Base-by-base conservation (phyloP, 2,797 vertebrate species). In the Nannoperca australis region DNA sequence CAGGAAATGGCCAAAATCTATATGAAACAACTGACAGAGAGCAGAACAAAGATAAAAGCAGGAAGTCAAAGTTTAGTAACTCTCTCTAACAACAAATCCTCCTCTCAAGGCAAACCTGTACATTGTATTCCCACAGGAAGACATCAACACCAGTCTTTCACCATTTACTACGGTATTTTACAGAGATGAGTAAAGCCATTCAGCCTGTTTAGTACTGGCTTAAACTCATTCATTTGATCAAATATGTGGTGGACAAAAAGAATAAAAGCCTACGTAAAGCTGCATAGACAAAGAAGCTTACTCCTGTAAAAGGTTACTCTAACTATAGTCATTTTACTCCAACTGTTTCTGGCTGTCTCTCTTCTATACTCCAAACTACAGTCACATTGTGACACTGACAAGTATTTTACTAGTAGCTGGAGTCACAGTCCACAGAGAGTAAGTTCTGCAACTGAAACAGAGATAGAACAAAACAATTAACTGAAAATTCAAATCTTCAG, bases 1-100 rank as follows among this genome's bases (percentile, higher is more conserved):
- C 88, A 97, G 88, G 82, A 97, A 96, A 81, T 96, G 96, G 11
- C 96, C 96, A 65, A 96, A 96, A 75, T 96, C 96, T 71, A 96
- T 96, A 60, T 96, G 96, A 87, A 96, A 96, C 83, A 97, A 89
- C 96, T 96, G 79, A 27, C 83, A n/a, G 20, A 78, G 36, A 83
- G 27, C 8, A 65, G 14, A 55, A 59, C 13, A 63, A 69, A 64
- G 34, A n/a, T 1, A 15, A 56, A 55, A 42, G 59, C 8, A 68
- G 40, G 6, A 62, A 56, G 50, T 63, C 34, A 66, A 64, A 12
- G 20, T 61, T 61, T 12, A 56, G 36, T 30, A 49, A n/a, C 45
- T 71, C 27, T 51, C 14, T 69, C 24, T 32, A 24, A 45, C 20
- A 66, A 61, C 3, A 12, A 30, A 50, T 54, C 20, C 17, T 70